Evolutionary conservation across 2,113 vertebrate species (phyloP).

Genomic region (Tetrao urogallus): DNA sequence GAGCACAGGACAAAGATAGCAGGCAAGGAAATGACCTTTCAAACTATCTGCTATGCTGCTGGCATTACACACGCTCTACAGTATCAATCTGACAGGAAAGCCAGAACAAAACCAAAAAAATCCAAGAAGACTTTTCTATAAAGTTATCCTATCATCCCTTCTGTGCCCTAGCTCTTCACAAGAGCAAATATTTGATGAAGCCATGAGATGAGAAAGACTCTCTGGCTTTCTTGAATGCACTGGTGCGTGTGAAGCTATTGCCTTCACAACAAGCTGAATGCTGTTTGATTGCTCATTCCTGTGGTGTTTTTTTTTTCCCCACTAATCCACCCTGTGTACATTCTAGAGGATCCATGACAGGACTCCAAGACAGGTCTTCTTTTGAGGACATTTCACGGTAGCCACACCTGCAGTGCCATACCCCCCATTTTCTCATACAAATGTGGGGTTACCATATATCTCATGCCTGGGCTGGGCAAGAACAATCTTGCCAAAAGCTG

Average conservation of each 20-base stretch:
- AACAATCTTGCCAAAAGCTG: no score
- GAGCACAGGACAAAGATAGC: neutral
- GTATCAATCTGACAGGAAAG: neutral
- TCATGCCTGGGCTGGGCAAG: neutral
- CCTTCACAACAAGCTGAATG: fast-evolving
- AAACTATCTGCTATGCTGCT: neutral
- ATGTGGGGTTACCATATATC: neutral
- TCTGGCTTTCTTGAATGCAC: neutral
- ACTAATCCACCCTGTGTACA: neutral
- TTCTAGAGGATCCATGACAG: neutral
- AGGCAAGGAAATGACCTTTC: neutral
- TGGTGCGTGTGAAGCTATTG: fast-evolving
- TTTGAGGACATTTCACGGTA: neutral
- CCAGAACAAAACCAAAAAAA: neutral
- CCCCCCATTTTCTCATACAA: neutral
- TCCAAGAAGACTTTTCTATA: neutral
- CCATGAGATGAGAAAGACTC: neutral
- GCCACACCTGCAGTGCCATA: no score
- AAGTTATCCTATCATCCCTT: no score
- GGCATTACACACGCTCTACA: neutral
- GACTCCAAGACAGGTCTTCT: neutral
- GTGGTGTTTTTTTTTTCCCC: fast-evolving
- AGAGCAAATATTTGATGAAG: neutral
- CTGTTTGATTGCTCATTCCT: neutral
- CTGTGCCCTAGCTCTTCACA: no score